Evolutionary conservation across 2,113 vertebrate species (phyloP).

Genomic region (Ariopsis seemanni): DNA sequence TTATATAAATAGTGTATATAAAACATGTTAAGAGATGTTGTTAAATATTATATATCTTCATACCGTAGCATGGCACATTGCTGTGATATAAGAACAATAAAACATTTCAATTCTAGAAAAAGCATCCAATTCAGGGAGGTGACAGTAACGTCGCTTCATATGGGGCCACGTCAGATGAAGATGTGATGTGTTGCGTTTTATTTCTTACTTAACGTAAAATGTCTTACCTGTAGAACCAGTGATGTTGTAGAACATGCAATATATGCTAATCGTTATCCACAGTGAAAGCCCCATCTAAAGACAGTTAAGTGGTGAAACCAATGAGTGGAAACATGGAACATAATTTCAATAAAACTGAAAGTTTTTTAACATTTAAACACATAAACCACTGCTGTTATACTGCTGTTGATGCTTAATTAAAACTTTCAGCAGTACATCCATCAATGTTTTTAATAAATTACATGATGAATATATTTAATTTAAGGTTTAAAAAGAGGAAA

Average conservation of each 20-base stretch:
- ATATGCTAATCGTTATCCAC: conserved; percentile 6
- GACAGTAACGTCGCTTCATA: not conserved
- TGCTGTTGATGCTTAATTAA: not conserved
- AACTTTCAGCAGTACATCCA: not conserved
- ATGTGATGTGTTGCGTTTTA: not conserved
- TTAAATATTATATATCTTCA: not conserved
- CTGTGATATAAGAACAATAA: not conserved
- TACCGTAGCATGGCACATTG: not conserved
- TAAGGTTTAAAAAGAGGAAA: not conserved
- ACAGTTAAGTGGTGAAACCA: not conserved
- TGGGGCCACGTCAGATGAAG: not conserved
- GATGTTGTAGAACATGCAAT: not conserved
- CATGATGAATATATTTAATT: not conserved
- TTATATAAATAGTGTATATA: not conserved
- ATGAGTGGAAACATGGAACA: not conserved
- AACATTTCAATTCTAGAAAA: not conserved
- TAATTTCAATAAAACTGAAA: not conserved
- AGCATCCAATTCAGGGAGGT: not conserved
- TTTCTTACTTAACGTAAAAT: not conserved
- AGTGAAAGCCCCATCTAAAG: conserved; percentile 8
- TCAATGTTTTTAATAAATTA: not conserved
- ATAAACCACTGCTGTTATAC: not conserved
- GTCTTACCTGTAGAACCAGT: not conserved
- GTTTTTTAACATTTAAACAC: not conserved
- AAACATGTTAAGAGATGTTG: not conserved